These are phyloP conservation scores for Maconellicoccus hirsutus DNA, from an alignment of 1,140 invertebrate genomes.

Conservation along the genomic window DNA sequence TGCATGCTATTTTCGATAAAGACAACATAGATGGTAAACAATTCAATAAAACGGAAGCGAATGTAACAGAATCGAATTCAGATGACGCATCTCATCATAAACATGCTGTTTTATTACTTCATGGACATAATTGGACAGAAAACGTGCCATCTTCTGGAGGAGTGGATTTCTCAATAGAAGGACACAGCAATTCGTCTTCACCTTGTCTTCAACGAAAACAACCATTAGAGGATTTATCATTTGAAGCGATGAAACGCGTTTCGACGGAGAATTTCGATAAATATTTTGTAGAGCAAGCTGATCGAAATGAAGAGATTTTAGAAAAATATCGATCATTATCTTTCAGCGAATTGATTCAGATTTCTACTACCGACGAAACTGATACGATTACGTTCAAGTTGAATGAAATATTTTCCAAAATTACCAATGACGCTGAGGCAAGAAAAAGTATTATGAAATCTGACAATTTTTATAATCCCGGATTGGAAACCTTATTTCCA, in stretches of 20 bases:
- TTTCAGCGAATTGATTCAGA: slow-evolving; percentile 67
- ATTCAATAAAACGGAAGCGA: slow-evolving; percentile 55
- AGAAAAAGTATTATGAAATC: not conserved
- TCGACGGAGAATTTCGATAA: not conserved
- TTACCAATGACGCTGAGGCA: not conserved
- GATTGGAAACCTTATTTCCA: slow-evolving; percentile 78
- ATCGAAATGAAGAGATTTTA: slow-evolving; percentile 59
- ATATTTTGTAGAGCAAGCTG: slow-evolving; percentile 43
- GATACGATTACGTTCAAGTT: not conserved
- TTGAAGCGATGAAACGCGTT: slow-evolving; percentile 73
- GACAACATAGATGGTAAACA: slow-evolving; percentile 69
- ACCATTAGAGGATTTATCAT: slow-evolving; percentile 61
- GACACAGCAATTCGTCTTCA: not conserved
- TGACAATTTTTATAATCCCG: slow-evolving; percentile 35
- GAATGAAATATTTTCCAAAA: not conserved
- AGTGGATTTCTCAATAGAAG: slow-evolving; percentile 25
- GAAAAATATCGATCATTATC: slow-evolving; percentile 73
- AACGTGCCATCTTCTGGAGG: slow-evolving; percentile 39
- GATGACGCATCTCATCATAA: not conserved
- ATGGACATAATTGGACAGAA: slow-evolving; percentile 62
- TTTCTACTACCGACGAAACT: slow-evolving; percentile 25
- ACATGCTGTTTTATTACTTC: not conserved
- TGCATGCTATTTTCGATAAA: slow-evolving; percentile 92
- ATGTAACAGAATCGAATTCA: slow-evolving; percentile 23
- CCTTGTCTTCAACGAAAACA: not conserved